Base-by-base conservation (phyloP, 1,140 invertebrate genomes). In the Drosophila sulfurigaster region DNA sequence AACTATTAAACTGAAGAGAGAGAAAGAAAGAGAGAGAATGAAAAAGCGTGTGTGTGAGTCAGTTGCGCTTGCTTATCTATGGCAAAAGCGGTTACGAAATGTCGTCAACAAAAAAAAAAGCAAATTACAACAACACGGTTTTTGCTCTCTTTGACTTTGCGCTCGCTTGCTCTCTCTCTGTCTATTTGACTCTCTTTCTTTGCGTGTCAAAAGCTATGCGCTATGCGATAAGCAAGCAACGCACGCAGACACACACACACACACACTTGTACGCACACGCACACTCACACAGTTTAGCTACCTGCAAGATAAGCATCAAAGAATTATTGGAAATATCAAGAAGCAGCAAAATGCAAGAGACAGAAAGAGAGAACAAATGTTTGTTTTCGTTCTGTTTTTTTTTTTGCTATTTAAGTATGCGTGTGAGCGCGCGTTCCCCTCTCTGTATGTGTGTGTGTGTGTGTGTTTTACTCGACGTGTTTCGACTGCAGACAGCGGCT, bases 331-430 rank as follows among this genome's bases (percentile, higher is more conserved):
- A 66, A 79, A 69, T 62, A 63, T 75, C 57, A 79, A 38, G 15
- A 35, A 46, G 46, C 10, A 8, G 11, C 5, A 5, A 32, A 32
- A 32, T 32, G 7, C 30, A 15, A 62, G 66, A 20, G 15, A 57
- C 35, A 11, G 32, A n/a, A 28, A n/a, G 46, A 25, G 43, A 63
- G 20, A 71, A 64, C 62, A 57, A 58, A 59, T 56, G 52, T 52
- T 54, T 75, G 58, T 28, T 57, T 43, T 49, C 25, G 5, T 38
- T 64, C 1, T 20, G 7, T 41, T 13, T 43, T 58, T 11, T 46
- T 64, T 58, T 11, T 46, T 64, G 65, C 70, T 69, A 32, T 60
- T 79, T 79, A 67, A 72, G 77, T 79, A 79, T 79, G 62, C 73
- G 73, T 71, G 57, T 48, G 52, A 54, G 64, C 52, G 30, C 30